phyloP scores from a whole-genome alignment of 2,113 vertebrate genomes.

The Nicator chloris region DNA sequence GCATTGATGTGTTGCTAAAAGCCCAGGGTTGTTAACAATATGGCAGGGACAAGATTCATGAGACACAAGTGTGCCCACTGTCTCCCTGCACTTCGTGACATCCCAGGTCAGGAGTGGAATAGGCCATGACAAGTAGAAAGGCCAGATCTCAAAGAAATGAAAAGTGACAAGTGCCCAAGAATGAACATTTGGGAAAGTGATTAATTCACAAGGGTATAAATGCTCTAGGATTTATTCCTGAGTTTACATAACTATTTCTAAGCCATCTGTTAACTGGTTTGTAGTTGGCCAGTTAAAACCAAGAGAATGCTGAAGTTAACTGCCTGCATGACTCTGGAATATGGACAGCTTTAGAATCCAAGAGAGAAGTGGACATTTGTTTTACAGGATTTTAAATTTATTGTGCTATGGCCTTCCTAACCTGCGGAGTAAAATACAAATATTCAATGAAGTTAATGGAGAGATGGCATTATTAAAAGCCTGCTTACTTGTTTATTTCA shows the following conservation, averaged over 20 bases:
- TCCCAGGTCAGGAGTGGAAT: neutral
- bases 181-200: neutral
- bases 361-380: neutral
- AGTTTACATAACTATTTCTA: neutral
- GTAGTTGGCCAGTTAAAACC: neutral
- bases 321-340: neutral
- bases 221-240: neutral
- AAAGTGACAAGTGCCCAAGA: neutral
- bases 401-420: neutral
- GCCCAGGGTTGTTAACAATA: neutral
- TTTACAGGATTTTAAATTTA: neutral
- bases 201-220: neutral
- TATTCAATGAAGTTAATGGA: neutral
- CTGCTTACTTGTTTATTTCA: neutral
- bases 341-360: neutral
- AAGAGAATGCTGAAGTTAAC: neutral
- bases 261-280: neutral
- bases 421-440: neutral
- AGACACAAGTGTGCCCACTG: neutral
- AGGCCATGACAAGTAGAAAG: neutral
- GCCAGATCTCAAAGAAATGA: neutral
- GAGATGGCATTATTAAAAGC: neutral
- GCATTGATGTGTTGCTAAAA: neutral
- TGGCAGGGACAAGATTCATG: neutral
- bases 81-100: neutral